Base-by-base conservation (phyloP, 1,140 invertebrate genomes). In the Panulirus ornatus region DNA sequence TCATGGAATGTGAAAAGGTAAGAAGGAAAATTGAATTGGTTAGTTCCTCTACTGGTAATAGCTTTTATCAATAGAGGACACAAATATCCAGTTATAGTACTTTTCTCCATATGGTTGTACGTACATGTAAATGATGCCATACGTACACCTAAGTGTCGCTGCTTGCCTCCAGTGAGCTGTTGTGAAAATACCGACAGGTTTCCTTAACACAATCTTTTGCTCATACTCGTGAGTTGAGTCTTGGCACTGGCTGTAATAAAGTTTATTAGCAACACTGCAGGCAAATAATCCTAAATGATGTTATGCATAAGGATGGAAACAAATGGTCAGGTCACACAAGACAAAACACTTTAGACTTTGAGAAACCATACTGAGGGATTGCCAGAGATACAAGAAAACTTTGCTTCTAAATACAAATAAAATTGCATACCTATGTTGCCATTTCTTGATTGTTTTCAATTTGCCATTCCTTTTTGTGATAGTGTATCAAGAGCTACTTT, bases 101-200 rank as follows among this genome's bases (percentile, higher is more conserved):
- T 86, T 58, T 71, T 84, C 40, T 84, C 66, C 83, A 36, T 81
- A 89, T 82, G 70, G 83, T 22, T 82, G 79, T 88, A 54, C 76
- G 86, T 88, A 73, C 86, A 88, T 88, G 78, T 88, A 88, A 88
- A 78, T 88, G 86, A 82, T 54, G 66, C 78, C 70, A 47, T 89
- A 89, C 79, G 70, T 89, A 73, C 88, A 84, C 51, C 40, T 89
- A 73, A 82, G 79, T 89, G 78, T 89, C 42, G 79, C 88, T 75
- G 88, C 88, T 89, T 83, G 88, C 88, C 88, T 89, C 75, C 79
- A 84, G 88, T 89, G 75, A 83, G 88, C 79, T 89, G 78, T 82
- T 89, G 88, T 51, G 76, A 58, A 81, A 79, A 70, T 85, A 71
- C 81, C 40, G 58, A 66, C 85, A 79, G 85, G 85, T 66, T 81